A percentile compares a stretch with the other conserved stretches of the same genome.
Conservation (phyloP, 1,140 invertebrate genomes). For the Drosophila punjabiensis region DNA sequence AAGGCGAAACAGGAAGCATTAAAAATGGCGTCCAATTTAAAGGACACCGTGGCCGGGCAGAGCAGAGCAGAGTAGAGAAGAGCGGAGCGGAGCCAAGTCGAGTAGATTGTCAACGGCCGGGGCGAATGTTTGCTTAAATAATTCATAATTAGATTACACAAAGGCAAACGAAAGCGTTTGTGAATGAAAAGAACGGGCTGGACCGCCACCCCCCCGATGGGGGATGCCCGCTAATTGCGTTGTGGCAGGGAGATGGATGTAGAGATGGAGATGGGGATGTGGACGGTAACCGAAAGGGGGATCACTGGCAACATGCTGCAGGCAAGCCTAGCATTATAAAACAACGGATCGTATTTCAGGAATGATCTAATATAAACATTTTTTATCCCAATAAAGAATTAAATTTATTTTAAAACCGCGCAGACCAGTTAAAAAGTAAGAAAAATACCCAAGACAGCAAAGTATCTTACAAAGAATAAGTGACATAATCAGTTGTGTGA, state of each 20-base stretch:
- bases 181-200: constrained; percentile 41
- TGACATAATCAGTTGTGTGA: no score
- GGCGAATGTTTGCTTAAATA: constrained; percentile 74
- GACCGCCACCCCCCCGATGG: background rate
- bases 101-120: constrained; percentile 21
- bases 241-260: constrained; percentile 13
- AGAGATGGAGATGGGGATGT: background rate
- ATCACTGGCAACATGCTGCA: background rate
- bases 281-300: background rate
- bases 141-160: constrained; percentile 79
- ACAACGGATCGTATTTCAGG: background rate
- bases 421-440: no score
- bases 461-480: no score
- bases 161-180: constrained; percentile 62
- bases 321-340: background rate
- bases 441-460: no score
- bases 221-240: constrained; percentile 58
- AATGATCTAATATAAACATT: background rate
- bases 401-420: no score
- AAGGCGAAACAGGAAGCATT: constrained; percentile 30
- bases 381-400: no score
- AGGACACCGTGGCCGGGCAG: constrained; percentile 13
- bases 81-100: no score
- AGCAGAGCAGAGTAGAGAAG: background rate
- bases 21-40: constrained; percentile 67